A percentile compares a stretch with the other conserved stretches of the same genome.
These are phyloP conservation scores for Caenorhabditis parvicauda DNA, from an alignment of 2,888 invertebrate genomes.

Conservation along the genomic window DNA sequence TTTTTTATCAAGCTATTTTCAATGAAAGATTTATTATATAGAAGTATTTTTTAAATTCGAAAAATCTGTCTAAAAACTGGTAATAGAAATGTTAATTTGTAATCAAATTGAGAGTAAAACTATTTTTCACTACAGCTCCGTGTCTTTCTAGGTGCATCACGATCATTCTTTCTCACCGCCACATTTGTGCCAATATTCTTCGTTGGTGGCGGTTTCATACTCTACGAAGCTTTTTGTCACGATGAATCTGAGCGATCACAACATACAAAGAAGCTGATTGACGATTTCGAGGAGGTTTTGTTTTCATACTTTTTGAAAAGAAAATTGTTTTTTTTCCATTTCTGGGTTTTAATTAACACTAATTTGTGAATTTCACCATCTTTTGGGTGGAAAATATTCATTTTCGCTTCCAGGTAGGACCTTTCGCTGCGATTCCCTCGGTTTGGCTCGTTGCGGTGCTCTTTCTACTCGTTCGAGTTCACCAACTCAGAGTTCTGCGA, in stretches of 20 bases:
- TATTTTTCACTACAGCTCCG: not conserved
- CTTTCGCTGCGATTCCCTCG: constrained; percentile 16
- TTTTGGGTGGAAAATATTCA: not conserved
- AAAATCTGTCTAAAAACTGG: not conserved
- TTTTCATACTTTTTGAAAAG: not conserved
- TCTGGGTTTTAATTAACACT: not conserved
- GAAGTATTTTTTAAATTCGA: not conserved
- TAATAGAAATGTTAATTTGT: not conserved
- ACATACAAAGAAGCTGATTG: constrained; percentile 23
- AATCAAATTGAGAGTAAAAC: not conserved
- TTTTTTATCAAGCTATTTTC: not conserved
- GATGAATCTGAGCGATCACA: constrained; percentile 17
- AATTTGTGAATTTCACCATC: not conserved
- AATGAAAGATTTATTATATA: not conserved
- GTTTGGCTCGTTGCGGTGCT: constrained; percentile 19
- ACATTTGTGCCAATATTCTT: constrained; percentile 30
- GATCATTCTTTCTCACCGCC: constrained; percentile 34
- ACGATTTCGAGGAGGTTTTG: constrained; percentile 32
- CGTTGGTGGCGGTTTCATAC: constrained; percentile 15
- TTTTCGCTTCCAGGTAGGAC: constrained; percentile 17
- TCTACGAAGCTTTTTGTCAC: constrained; percentile 21
- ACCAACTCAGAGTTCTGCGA: constrained; percentile 26
- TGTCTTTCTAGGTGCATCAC: constrained; percentile 27
- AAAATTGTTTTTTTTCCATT: not conserved
- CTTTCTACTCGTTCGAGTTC: constrained; percentile 21